Evolutionary conservation across 2,888 invertebrate species (phyloP).

Genomic region (Phortica okadai): DNA sequence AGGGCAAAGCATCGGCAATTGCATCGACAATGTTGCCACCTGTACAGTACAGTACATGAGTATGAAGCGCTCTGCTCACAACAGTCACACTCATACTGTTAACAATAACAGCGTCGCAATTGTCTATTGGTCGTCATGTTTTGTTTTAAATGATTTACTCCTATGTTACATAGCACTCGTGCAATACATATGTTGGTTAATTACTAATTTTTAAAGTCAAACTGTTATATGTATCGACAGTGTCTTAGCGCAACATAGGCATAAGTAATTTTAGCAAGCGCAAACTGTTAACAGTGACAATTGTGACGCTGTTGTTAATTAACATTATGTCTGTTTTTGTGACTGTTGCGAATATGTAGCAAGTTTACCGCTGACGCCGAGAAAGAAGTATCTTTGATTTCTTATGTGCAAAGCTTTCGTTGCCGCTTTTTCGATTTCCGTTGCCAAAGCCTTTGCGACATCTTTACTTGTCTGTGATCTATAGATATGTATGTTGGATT

Average conservation of each 20-base stretch:
- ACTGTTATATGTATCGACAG: background rate
- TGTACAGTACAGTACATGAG: background rate
- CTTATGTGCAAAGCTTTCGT: background rate
- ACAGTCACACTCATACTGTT: too few relatives aligned
- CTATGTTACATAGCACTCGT: too few relatives aligned
- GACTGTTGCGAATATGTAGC: too few relatives aligned
- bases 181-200: background rate
- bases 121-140: too few relatives aligned
- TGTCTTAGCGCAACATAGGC: too few relatives aligned
- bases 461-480: constrained; percentile 3
- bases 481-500: background rate
- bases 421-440: background rate
- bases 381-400: background rate
- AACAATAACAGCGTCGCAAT: too few relatives aligned
- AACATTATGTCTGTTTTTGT: too few relatives aligned
- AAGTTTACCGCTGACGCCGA: background rate
- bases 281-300: too few relatives aligned
- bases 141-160: too few relatives aligned
- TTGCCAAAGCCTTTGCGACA: background rate
- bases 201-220: background rate
- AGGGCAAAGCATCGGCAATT: background rate
- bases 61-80: too few relatives aligned
- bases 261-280: too few relatives aligned
- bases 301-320: too few relatives aligned
- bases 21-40: constrained; percentile 5